Evolutionary conservation across 2,797 vertebrate species (phyloP).

Genomic region (Synanceia verrucosa): DNA sequence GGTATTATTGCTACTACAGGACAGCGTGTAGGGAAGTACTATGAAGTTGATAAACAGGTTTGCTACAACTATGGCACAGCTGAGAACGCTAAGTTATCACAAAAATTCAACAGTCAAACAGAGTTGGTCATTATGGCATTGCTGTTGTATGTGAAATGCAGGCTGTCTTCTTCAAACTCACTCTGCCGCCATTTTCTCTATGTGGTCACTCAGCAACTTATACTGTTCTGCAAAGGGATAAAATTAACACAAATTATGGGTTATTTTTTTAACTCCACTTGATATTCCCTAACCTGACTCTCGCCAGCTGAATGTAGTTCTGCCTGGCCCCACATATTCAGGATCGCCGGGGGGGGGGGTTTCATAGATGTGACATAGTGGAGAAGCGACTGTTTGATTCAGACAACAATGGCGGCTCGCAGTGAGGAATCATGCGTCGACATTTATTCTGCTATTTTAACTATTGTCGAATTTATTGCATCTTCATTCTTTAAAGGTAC

Average conservation of each 20-base stretch:
- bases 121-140: background rate
- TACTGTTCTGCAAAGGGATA: slow-evolving; percentile 87
- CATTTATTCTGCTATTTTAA: too few species aligned
- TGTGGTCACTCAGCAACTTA: slow-evolving; percentile 95
- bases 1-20: slow-evolving; percentile 53
- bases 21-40: slow-evolving; percentile 7
- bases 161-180: slow-evolving; percentile 68
- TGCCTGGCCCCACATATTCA: too few species aligned
- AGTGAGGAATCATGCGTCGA: too few species aligned
- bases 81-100: slow-evolving; percentile 8
- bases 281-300: too few species aligned
- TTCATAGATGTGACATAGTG: too few species aligned
- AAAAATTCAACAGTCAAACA: slow-evolving; percentile 6
- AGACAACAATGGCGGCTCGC: too few species aligned
- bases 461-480: too few species aligned
- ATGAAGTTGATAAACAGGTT: slow-evolving; percentile 7
- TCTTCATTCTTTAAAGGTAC: too few species aligned
- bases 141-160: slow-evolving; percentile 19
- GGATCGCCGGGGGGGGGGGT: too few species aligned
- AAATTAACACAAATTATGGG: background rate
- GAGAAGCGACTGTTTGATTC: too few species aligned
- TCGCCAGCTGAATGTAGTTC: too few species aligned
- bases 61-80: slow-evolving; percentile 41
- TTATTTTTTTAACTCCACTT: background rate
- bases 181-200: slow-evolving; percentile 92